Evolutionary conservation across 2,797 vertebrate species (phyloP), one percentile per base, ranked within the genome.

Genomic region (Hylomyscus alleni): DNA sequence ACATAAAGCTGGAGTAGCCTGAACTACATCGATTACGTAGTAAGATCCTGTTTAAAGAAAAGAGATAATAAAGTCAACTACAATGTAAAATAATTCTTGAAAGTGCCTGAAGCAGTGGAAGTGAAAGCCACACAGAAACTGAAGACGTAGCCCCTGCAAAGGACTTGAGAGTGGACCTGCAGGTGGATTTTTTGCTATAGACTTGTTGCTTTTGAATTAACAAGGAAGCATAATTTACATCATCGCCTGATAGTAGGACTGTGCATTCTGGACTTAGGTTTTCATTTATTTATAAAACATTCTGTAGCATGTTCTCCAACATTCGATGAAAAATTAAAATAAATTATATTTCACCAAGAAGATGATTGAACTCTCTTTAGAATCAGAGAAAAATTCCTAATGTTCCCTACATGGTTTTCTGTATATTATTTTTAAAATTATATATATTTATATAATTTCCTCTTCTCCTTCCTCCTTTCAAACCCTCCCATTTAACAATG

Each of bases 261-360:
- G 65, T 26, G 40, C 11, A 54, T 82, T 91, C 31, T 20, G 88
- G 86, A 72, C 65, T 91, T 69, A 52, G 65, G 34, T 75, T 88
- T 65, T 91, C 67, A 58, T 62, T 91, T 96, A 78, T 50, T 80
- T 69, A 50, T 47, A 72, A 88, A 93, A 77, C 44, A 47, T 67
- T 83, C 19, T 65, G 4, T 2, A 65, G 75, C 69, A 56, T 65
- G n/a, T 47, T 93, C 78, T 20, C 62, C 10, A 24, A 37, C 37
- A 65, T 84, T 40, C 29, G 69, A 95, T 82, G 83, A 96, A 96
- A 92, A 95, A 96, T 97, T 89, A 95, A 96, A 62, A 52, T 22
- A 92, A 91, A 87, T 80, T 93, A 19, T 3, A 31, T 54, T 92
- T 94, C 94, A 95, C 90, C 94, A 89, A 93, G 89, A 92, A 93